Evolutionary conservation across 2,113 vertebrate genomes (phyloP), one percentile per base, ranked within the genome.

Genomic region (Syrmaticus mikado): DNA sequence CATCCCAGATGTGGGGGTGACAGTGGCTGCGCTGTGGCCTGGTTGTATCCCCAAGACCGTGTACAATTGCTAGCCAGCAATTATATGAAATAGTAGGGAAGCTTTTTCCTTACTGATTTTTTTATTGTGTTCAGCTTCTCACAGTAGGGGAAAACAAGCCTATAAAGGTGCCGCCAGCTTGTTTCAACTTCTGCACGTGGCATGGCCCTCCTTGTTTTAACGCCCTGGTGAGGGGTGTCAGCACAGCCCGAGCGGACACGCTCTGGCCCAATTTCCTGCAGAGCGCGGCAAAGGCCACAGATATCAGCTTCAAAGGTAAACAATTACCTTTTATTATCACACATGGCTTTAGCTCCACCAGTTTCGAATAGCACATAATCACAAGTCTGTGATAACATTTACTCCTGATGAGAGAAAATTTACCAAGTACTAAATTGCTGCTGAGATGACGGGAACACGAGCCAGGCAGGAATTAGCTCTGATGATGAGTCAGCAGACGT

Each of bases 301-400:
- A 61, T 94, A 92, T 67, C 95, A 53, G 71, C 95, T 96, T 95
- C 82, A 95, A 96, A 97, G 94, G 94, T 96, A 96, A 97, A 96
- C 94, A 97, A 97, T 91, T 95, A 94, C 92, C 88, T 97, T 97
- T 96, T 97, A 90, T 95, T 97, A 96, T 97, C 95, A 94, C 85
- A 95, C 83, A 91, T 96, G 89, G 91, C 91, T 94, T 95, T 92
- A 90, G 85, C 91, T 77, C 81, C 94, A 85, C 90, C 85, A 89
- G 82, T 96, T 97, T 96, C 95, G 96, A 96, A 93, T 89, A 95
- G 88, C 85, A 88, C 87, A 71, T 96, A 96, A 96, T 95, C 96
- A 87, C 95, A 83, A 96, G 95, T 78, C 94, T 85, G 90, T 94
- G 93, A 96, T 95, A 93, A 91, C 87, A 95, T 90, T 92, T 95